Evolutionary conservation across 1,140 invertebrate genomes (phyloP).

Genomic region (Mercenaria mercenaria): DNA sequence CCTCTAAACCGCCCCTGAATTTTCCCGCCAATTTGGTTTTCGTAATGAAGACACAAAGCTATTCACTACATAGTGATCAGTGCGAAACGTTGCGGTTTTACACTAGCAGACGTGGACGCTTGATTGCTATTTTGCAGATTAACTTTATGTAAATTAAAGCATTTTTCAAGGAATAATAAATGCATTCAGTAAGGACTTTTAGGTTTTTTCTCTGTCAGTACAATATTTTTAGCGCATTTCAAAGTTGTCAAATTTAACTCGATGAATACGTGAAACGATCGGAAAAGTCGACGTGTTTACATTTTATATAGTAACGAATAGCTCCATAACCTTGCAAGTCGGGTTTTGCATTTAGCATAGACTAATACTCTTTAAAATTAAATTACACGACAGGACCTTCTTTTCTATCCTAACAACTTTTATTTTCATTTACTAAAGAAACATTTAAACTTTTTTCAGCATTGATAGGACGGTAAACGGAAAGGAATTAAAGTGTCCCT

Average conservation of each 20-base stretch:
- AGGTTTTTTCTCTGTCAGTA: neutral
- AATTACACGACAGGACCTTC: too few relatives aligned
- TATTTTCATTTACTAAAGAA: too few relatives aligned
- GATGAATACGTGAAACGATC: neutral
- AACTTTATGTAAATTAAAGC: neutral
- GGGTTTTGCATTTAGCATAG: too few relatives aligned
- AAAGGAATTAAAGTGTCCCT: too few relatives aligned
- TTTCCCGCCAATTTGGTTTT: too few relatives aligned
- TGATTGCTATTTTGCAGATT: neutral
- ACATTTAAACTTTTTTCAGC: too few relatives aligned
- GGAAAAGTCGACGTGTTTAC: conserved; percentile 1
- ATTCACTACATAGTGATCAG: neutral
- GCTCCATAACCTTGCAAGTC: too few relatives aligned
- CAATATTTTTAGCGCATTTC: neutral
- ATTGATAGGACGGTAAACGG: too few relatives aligned
- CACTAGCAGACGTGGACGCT: neutral
- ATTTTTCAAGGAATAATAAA: neutral
- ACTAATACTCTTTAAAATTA: too few relatives aligned
- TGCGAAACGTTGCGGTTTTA: neutral
- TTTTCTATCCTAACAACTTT: too few relatives aligned
- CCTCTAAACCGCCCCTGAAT: too few relatives aligned
- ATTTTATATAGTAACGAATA: neutral
- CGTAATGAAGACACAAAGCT: too few relatives aligned
- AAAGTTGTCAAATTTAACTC: neutral
- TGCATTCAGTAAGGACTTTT: neutral